phyloP scores from a whole-genome alignment of 2,113 vertebrate species.

The Lepisosteus oculatus region DNA sequence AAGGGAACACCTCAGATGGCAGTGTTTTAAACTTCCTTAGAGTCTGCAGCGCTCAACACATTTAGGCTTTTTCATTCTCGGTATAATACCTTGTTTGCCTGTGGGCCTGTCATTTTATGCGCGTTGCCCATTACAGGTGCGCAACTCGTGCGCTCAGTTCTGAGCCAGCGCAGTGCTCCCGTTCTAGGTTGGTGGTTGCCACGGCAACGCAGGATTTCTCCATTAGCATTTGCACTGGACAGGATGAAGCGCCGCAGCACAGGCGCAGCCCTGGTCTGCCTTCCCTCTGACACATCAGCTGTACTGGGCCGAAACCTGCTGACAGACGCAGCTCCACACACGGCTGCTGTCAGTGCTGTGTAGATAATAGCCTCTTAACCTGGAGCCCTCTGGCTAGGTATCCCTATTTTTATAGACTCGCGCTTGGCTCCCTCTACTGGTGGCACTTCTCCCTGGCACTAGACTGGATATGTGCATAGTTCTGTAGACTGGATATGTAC shows the following conservation, averaged over 20 bases:
- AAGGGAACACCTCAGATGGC: too few relatives aligned
- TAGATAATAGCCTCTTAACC: conserved; percentile 74
- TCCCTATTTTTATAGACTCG: conserved; percentile 18
- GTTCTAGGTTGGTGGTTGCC: conserved; percentile 60
- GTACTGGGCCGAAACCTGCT: conserved; percentile 70
- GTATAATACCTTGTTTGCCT: too few relatives aligned
- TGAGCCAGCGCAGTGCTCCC: conserved; percentile 54
- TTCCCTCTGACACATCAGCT: conserved; percentile 60
- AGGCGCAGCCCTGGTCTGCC: background rate
- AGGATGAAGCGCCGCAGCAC: conserved; percentile 16
- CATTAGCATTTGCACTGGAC: conserved; percentile 35
- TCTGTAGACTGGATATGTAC: too few relatives aligned
- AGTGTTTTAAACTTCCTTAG: too few relatives aligned
- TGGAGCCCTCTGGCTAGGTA: conserved; percentile 56
- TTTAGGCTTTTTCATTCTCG: too few relatives aligned
- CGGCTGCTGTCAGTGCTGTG: conserved; percentile 65
- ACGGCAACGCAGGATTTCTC: conserved; percentile 64
- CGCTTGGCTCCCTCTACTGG: conserved; percentile 55
- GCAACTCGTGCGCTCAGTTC: conserved; percentile 54
- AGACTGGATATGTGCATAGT: too few relatives aligned
- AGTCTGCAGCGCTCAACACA: too few relatives aligned
- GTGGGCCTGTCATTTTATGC: conserved; percentile 42
- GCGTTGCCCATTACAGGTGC: conserved; percentile 60
- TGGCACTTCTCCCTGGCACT: background rate
- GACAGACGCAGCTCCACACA: conserved; percentile 66